Conservation (phyloP, 1,140 invertebrate genomes). For the Drosophila tropicalis region DNA sequence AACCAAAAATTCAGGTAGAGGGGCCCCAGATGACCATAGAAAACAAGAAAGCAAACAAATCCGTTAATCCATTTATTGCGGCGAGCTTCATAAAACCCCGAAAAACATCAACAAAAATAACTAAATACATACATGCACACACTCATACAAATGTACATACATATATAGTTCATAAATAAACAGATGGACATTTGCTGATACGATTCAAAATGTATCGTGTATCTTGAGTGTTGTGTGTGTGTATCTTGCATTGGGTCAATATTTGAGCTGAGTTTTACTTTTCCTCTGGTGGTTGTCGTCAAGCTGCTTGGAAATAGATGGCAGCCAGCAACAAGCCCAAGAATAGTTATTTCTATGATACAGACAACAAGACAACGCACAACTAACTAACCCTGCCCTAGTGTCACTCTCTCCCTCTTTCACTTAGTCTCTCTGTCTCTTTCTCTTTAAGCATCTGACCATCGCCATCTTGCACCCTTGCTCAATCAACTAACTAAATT, state of each 20-base stretch:
- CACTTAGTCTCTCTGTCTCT: not conserved
- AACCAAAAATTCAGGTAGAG: conserved; percentile 9
- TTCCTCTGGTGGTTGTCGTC: not conserved
- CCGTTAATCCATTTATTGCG: conserved; percentile 23
- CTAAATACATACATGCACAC: not conserved
- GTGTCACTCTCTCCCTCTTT: not conserved
- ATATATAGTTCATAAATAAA: conserved; percentile 15
- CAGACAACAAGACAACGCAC: not conserved
- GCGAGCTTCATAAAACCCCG: conserved; percentile 9
- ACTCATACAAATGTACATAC: not conserved
- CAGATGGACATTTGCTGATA: conserved; percentile 20
- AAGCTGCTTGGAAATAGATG: not conserved
- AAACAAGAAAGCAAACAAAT: conserved; percentile 3
- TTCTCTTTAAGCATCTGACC: too few species aligned
- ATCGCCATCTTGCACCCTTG: not conserved
- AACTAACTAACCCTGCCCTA: not conserved
- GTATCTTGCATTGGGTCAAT: conserved; percentile 9
- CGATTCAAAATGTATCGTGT: not conserved
- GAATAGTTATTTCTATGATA: not conserved
- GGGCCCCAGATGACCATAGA: conserved; percentile 2
- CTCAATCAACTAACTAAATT: conserved; percentile 10
- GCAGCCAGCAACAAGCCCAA: not conserved
- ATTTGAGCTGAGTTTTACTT: not conserved
- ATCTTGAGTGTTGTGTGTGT: not conserved
- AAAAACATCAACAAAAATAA: not conserved